Evolutionary conservation across 2,888 invertebrate species (phyloP), one percentile per base, ranked within the genome.

Genomic region (Hyposoter didymator): DNA sequence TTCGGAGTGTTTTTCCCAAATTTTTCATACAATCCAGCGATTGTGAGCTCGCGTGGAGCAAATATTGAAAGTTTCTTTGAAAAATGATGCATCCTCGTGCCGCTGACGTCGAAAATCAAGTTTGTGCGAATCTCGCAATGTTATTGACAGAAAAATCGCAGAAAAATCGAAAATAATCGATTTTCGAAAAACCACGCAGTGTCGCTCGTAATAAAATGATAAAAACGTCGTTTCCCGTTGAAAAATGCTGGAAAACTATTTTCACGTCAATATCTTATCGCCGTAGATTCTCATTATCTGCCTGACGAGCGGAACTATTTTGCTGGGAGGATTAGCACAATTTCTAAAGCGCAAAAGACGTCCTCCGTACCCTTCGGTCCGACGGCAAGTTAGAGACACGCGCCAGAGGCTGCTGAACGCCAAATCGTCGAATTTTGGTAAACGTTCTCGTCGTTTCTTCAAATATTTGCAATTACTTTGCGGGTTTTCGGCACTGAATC

Each of bases 291-390:
- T 97, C 82, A 94, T 97, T 90, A 95, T 97, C 92, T 96, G 97
- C 87, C 95, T 97, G 87, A 96, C 97, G 73, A 95, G 97, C 55
- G 97, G 98, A 91, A 96, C 98, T 28, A 96, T 97, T 10, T 94
- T 98, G n/a, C 95, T 98, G 62, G 97, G 97, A 55, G 96, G 98
- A 12, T 94, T 98, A 45, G 97, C 98, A 62, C 96, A 97, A 89
- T 97, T 97, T 93, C 94, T 98, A 89, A 96, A 97, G 70, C 95
- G 98, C 79, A 95, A 96, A 83, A 88, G 94, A 88, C 90, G 93
- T 84, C 92, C 91, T 87, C 92, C 93, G 19, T 88, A 91, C 22
- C 90, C 92, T 32, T 89, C 92, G 10, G 90, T 91, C n/a, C 91
- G 92, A 39, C 90, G 90, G 86, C 88, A 90, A 19, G 72, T 92